Evolutionary conservation across 2,888 invertebrate species (phyloP).

Genomic region (Drosophila conformis): DNA sequence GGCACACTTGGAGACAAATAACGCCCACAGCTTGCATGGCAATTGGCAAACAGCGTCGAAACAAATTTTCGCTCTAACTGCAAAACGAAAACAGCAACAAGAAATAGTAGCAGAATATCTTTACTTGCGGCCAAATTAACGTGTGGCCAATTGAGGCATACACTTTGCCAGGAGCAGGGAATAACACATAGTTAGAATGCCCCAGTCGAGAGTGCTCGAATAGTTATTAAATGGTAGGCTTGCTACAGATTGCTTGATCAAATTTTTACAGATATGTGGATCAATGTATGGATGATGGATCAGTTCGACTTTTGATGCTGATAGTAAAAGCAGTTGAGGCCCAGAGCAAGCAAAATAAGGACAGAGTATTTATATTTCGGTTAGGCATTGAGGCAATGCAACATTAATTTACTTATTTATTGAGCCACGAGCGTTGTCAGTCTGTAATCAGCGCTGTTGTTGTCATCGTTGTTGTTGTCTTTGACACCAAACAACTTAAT

Average conservation of each 20-base stretch:
- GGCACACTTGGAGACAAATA: slow-evolving; percentile 10
- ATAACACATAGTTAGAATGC: slow-evolving; percentile 3
- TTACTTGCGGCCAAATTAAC: slow-evolving; percentile 48
- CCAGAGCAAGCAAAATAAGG: neutral
- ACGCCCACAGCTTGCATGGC: slow-evolving; percentile 69
- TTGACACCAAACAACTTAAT: slow-evolving; percentile 67
- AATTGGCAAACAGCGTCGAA: slow-evolving; percentile 59
- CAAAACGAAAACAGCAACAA: slow-evolving; percentile 28
- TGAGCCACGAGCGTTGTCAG: slow-evolving; percentile 31
- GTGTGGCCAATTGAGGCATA: slow-evolving; percentile 30
- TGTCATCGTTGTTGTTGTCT: slow-evolving; percentile 45
- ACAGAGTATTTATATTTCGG: slow-evolving; percentile 43
- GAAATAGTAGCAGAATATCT: slow-evolving; percentile 32
- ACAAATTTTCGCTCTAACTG: slow-evolving; percentile 53
- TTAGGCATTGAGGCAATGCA: neutral
- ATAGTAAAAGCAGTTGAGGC: neutral
- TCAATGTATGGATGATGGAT: no score
- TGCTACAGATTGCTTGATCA: neutral
- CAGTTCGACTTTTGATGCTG: no score
- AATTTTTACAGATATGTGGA: neutral
- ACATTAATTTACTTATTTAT: slow-evolving; percentile 36
- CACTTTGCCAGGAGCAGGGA: slow-evolving; percentile 6
- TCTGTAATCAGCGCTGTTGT: slow-evolving; percentile 39
- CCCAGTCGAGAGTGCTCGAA: neutral
- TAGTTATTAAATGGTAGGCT: neutral